Evolutionary conservation across 2,797 vertebrate species (phyloP), one percentile per base, ranked within the genome.

Genomic region (Discoglossus pictus): DNA sequence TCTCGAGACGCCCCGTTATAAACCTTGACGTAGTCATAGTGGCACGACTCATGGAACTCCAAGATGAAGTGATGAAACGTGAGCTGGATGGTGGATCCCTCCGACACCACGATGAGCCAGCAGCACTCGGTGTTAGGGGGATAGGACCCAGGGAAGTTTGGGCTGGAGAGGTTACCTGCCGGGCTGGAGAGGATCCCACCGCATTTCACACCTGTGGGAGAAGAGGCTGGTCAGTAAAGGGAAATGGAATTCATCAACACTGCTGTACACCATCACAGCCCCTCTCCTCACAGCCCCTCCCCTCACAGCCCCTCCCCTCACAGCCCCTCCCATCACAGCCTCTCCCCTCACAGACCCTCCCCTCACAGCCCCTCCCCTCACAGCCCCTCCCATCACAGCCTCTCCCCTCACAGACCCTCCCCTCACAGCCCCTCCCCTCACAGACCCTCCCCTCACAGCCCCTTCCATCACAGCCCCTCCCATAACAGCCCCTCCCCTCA

Each of bases 101-200:
- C 95, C 0, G 94, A 89, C 77, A 97, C 96, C 75, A 99, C 97
- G 0, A 99, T 96, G 20, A 98, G 88, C 97, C 97, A 99, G 2
- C 74, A 89, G 68, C 97, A 98, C 71, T 96, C 89, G 0, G 87
- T 94, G 81, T 94, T 86, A n/a, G 93, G 96, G 2, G 97, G 97
- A 72, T 99, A 99, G 7, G 77, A 79, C 27, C 92, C 89, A 0
- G 97, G 97, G 81, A 97, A 99, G 86, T 99, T 99, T 34, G 97
- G 97, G 73, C 95, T 98, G 76, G 93, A 94, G 76, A 99, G 89
- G 69, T 98, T 98, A 25, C 96, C 95, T 0, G 88, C 88, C 7
- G 91, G 81, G 17, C 93, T 91, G 0, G 96, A 96, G n/a, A 98
- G 92, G 65, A 99, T 92, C 3, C 95, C 96, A 2, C 97, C 97